Percentiles rank a stretch among this genome's conserved stretches.
These are phyloP conservation scores for Drosophila robusta DNA, from an alignment of 2,888 invertebrate genomes.

Conservation along the genomic window DNA sequence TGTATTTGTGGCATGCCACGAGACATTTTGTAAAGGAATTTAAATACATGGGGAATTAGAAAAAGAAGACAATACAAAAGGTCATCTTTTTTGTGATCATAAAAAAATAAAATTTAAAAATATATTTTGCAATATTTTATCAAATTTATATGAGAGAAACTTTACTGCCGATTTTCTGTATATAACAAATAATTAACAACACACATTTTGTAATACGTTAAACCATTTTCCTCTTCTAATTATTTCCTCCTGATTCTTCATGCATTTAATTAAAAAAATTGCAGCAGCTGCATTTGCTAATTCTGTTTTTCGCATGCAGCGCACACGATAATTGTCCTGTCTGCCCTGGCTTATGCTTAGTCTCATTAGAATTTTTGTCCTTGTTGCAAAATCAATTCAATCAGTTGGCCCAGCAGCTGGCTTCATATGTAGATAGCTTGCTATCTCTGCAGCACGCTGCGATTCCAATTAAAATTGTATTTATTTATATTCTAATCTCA, in stretches of 20 bases:
- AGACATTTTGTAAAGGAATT: neutral
- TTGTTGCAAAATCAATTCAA: constrained; percentile 1
- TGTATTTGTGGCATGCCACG: neutral
- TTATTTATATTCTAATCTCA: neutral
- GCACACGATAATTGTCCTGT: neutral
- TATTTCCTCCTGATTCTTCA: too few relatives aligned
- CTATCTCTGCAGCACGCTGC: neutral
- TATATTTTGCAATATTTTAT: too few relatives aligned
- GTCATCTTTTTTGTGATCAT: too few relatives aligned
- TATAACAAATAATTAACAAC: too few relatives aligned
- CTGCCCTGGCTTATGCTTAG: neutral
- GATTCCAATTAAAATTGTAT: neutral
- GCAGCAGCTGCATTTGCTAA: neutral
- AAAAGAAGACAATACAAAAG: too few relatives aligned
- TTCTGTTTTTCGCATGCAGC: constrained; percentile 5
- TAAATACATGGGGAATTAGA: too few relatives aligned
- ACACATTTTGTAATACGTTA: too few relatives aligned
- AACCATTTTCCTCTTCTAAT: too few relatives aligned
- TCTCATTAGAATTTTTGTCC: neutral
- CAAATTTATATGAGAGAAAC: too few relatives aligned
- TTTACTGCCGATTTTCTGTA: too few relatives aligned
- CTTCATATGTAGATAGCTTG: neutral
- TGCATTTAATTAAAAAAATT: neutral
- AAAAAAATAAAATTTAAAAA: too few relatives aligned
- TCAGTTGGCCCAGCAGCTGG: neutral